These are phyloP conservation scores for Drosophila orena DNA, from an alignment of 1,140 invertebrate genomes.

Conservation along the genomic window DNA sequence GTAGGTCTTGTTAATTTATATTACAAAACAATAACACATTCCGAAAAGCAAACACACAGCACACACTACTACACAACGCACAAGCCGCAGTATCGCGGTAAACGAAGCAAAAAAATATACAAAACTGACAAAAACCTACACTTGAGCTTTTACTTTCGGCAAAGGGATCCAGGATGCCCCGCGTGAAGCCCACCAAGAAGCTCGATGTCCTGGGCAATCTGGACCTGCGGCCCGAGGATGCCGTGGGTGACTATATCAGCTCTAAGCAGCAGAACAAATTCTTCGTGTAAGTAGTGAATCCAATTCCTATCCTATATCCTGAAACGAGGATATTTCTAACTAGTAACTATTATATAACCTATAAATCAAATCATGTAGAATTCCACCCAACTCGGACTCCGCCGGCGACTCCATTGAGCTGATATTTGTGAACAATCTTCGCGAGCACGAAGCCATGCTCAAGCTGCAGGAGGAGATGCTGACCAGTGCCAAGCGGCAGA, in stretches of 20 bases:
- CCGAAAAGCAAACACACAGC: constrained; percentile 15
- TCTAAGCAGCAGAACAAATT: constrained; percentile 73
- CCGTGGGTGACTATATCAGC: constrained; percentile 65
- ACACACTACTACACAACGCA: constrained; percentile 4
- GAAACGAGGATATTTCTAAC: too few species aligned
- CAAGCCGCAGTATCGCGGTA: background rate
- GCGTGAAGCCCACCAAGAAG: constrained; percentile 74
- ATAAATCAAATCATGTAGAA: constrained; percentile 35
- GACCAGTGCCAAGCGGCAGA: constrained; percentile 55
- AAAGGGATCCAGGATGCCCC: constrained; percentile 66
- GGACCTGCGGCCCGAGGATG: constrained; percentile 77
- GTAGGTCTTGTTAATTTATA: constrained; percentile 42
- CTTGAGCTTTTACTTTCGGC: constrained; percentile 4
- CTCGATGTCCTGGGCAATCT: constrained; percentile 80
- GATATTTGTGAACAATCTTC: constrained; percentile 71
- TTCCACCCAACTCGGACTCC: constrained; percentile 67
- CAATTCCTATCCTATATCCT: background rate
- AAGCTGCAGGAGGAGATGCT: constrained; percentile 74
- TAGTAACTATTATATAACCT: too few species aligned
- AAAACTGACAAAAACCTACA: background rate
- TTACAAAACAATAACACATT: constrained; percentile 31
- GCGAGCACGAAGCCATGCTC: constrained; percentile 70
- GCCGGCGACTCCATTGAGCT: constrained; percentile 77
- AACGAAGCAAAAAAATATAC: constrained; percentile 7
- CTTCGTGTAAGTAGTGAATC: constrained; percentile 68